phyloP scores from a whole-genome alignment of 2,888 invertebrate genomes.

The Tipula vernalis region DNA sequence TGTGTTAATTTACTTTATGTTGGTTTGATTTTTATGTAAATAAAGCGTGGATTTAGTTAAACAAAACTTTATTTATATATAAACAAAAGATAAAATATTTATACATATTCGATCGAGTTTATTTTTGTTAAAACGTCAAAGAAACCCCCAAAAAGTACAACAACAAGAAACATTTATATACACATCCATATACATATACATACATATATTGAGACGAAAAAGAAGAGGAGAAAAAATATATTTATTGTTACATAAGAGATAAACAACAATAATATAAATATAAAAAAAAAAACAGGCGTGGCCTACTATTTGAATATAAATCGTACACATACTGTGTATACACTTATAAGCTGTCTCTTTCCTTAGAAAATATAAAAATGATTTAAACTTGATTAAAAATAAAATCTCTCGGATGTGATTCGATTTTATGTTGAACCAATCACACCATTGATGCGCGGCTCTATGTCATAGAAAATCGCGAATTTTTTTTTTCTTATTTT shows the following conservation, averaged over 20 bases:
- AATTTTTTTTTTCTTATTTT: background rate
- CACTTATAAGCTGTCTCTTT: background rate
- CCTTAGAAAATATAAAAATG: background rate
- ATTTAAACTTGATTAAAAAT: background rate
- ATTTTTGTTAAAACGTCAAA: background rate
- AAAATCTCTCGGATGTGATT: slow-evolving; percentile 10
- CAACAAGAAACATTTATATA: background rate
- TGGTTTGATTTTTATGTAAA: background rate
- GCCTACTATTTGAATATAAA: background rate
- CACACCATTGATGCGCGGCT: slow-evolving; percentile 10
- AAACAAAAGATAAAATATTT: background rate
- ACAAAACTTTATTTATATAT: background rate
- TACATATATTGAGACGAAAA: background rate
- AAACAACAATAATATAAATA: background rate
- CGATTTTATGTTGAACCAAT: slow-evolving; percentile 12
- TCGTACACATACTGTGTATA: background rate
- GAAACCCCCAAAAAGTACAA: background rate
- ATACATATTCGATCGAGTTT: background rate
- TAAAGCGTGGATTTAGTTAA: background rate
- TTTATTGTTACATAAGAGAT: background rate
- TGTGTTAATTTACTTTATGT: slow-evolving; percentile 6
- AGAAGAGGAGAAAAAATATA: background rate
- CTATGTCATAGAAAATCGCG: slow-evolving; percentile 7
- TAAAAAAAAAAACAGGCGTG: background rate
- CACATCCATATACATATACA: background rate